These are phyloP conservation scores for Andrena praecox DNA, from an alignment of 2,888 invertebrate species.

Conservation along the genomic window DNA sequence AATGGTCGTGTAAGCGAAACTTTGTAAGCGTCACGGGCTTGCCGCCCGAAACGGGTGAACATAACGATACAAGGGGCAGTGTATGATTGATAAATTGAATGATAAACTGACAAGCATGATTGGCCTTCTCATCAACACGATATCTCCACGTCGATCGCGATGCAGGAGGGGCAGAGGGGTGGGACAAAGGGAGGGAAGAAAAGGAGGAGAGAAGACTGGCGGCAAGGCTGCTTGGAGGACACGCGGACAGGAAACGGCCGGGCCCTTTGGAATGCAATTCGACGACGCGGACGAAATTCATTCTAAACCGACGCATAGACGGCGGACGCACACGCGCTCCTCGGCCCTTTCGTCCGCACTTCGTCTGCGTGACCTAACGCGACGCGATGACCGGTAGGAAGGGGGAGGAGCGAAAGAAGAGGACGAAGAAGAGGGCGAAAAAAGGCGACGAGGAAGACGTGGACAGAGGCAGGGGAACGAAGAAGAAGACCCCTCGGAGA, in stretches of 20 bases:
- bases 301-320: conserved; percentile 61
- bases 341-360: conserved; percentile 50
- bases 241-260: conserved; percentile 77
- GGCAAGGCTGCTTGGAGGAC: conserved; percentile 81
- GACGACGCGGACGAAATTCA: conserved; percentile 79
- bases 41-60: conserved; percentile 1
- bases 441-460: conserved; percentile 42
- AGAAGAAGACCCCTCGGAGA: conserved; percentile 68
- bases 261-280: conserved; percentile 80
- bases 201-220: not conserved
- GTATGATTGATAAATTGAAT: conserved; percentile 52
- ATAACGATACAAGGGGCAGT: not conserved
- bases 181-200: conserved; percentile 1
- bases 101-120: conserved; percentile 49
- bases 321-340: conserved; percentile 32
- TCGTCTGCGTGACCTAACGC: conserved; percentile 56
- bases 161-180: not conserved
- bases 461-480: conserved; percentile 38
- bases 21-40: not conserved
- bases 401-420: conserved; percentile 1
- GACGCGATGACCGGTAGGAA: conserved; percentile 40
- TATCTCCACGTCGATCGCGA: conserved; percentile 42
- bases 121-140: conserved; percentile 42
- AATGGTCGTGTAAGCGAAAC: not conserved
- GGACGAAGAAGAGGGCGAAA: conserved; percentile 51